Base-by-base conservation (phyloP, 1,140 invertebrate species). In the Hylyphantes graminicola region DNA sequence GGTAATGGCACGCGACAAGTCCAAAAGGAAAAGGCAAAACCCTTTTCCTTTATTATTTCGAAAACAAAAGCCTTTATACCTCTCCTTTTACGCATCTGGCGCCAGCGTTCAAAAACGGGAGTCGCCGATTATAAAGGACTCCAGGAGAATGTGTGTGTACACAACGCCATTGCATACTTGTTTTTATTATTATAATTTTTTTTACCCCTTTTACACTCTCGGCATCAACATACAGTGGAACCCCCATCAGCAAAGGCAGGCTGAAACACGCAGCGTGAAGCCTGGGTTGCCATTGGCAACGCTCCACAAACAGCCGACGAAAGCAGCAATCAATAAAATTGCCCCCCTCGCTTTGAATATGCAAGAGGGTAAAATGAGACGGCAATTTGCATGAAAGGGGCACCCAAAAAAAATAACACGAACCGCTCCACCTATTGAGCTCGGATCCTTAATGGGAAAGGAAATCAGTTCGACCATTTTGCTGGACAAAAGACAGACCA, bases 291-390 rank as follows among this genome's bases (percentile, higher is more conserved):
- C 79, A 81, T 61, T 35, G 79, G 79, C 64, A 59, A 81, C 79
- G 55, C 64, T 81, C 65, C 21, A 55, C 79, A 81, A 81, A 81
- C 79, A 81, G 79, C 67, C 79, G 73, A 68, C 35, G 55, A 50
- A 70, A 68, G 59, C 61, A 81, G 79, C 79, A 81, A 81, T 81
- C 79, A 81, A 81, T 81, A 81, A 81, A 81, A 81, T 81, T 81
- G 67, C 79, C 65, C 68, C 79, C 67, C 79, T 81, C 35, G 35
- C 35, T 35, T 35, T 81, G 79, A 81, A 81, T 81, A 81, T 81
- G 79, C 79, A 81, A 73, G 79, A 81, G 77, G 64, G 68, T 72
- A 73, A 81, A 81, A 81, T 81, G 79, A 81, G 79, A 81, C 79
- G 79, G 79, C 79, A 81, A 81, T 81, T 81, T 81, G 64, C 79